A percentile compares a stretch with the other conserved stretches of the same genome.
Evolutionary conservation across 1,140 invertebrate species (phyloP).

Genomic region (Agrypnia vestita): DNA sequence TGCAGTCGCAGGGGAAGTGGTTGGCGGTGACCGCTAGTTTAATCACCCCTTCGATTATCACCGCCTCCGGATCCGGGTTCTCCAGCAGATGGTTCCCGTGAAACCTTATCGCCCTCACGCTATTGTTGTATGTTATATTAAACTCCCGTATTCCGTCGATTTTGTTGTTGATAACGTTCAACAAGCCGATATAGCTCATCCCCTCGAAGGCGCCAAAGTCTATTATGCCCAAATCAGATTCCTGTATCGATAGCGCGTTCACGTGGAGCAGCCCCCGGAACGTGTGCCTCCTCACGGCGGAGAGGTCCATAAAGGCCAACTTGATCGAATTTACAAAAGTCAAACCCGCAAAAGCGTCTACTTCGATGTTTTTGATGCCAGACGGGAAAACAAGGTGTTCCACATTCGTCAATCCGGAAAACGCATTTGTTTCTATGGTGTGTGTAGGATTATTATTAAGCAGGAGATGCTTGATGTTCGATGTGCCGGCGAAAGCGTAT

Average conservation of each 20-base stretch:
- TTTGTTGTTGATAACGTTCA: slow-evolving; percentile 88
- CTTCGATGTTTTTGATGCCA: slow-evolving; percentile 83
- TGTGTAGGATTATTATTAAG: slow-evolving; percentile 85
- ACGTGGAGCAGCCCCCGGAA: slow-evolving; percentile 85
- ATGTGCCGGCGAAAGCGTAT: slow-evolving; percentile 87
- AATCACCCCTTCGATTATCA: slow-evolving; percentile 78
- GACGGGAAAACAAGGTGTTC: slow-evolving; percentile 83
- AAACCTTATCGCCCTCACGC: slow-evolving; percentile 79
- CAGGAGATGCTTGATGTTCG: slow-evolving; percentile 83
- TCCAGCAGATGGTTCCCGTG: slow-evolving; percentile 88
- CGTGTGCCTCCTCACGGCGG: slow-evolving; percentile 78
- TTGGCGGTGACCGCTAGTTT: slow-evolving; percentile 81
- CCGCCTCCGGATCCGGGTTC: slow-evolving; percentile 78
- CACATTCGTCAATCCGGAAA: slow-evolving; percentile 87
- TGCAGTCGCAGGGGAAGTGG: slow-evolving; percentile 89
- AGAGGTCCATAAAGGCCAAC: slow-evolving; percentile 88
- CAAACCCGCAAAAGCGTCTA: slow-evolving; percentile 84
- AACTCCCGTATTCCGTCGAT: slow-evolving; percentile 85
- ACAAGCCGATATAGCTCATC: slow-evolving; percentile 77
- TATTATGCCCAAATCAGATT: slow-evolving; percentile 86
- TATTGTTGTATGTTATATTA: slow-evolving; percentile 79
- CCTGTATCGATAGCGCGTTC: slow-evolving; percentile 81
- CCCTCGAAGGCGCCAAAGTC: slow-evolving; percentile 82
- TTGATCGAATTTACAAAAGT: slow-evolving; percentile 85
- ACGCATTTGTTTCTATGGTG: slow-evolving; percentile 83